Base-by-base conservation (phyloP, 2,113 vertebrate species). In the Laticauda colubrina region DNA sequence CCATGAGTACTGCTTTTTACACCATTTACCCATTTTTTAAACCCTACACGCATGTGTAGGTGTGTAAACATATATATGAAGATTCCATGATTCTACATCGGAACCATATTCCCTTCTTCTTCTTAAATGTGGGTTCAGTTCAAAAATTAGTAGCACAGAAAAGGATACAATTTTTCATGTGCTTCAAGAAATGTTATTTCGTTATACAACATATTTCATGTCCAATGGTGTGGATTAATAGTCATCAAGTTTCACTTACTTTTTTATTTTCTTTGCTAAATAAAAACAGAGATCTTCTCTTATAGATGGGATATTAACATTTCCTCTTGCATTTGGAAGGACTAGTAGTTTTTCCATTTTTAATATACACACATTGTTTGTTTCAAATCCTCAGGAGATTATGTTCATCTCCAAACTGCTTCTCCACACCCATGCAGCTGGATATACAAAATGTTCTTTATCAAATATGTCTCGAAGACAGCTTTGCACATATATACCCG, bases 351-450 rank as follows among this genome's bases (percentile, higher is more conserved):
- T 92, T 92, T 85, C 87, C 87, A 81, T 85, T n/a, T 81, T 59
- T 24, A 92, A 89, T 51, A 29, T 51, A 51, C 54, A 89, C 57
- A 89, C 18, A 81, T 15, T 89, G 69, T 85, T 92, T 92, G 48
- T 53, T 92, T 89, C 43, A 81, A 89, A 89, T 85, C 6, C 87
- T 85, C 91, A 34, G 29, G 87, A 51, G 91, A 57, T 26, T 51
- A 39, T 24, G 26, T 69, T 81, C 91, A 57, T 85, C 64, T n/a
- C 81, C 51, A 34, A 85, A 89, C 57, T 92, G 26, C 87, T 55
- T 85, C 64, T 92, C 88, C 88, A 92, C 92, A 85, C 92, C 64
- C 92, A 57, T 85, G 24, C 92, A 89, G 89, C 88, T 92, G 92
- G 92, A 55, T 48, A 43, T 92, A 85, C 87, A 59, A 92, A 89